These are phyloP conservation scores for Synergus itoensis DNA, from an alignment of 2,888 invertebrate species.

Conservation along the genomic window DNA sequence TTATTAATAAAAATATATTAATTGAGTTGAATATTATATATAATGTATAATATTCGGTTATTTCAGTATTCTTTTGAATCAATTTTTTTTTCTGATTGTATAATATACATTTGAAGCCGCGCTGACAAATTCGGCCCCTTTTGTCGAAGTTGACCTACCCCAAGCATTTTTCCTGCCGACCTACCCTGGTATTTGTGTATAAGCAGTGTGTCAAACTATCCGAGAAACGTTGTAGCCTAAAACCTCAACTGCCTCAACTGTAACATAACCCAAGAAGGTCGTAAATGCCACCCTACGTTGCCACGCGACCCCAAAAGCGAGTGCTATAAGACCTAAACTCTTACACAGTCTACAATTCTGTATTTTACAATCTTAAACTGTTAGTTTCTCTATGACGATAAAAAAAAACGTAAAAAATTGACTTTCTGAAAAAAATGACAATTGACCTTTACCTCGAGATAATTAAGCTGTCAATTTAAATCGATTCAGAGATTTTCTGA, in stretches of 20 bases:
- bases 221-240: conserved; percentile 25
- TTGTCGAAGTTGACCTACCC: conserved; percentile 30
- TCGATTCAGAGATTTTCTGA: no score
- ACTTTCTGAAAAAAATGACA: no score
- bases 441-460: no score
- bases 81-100: no score
- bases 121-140: conserved; percentile 3
- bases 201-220: background rate
- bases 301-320: conserved; percentile 34
- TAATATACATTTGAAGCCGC: background rate
- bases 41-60: no score
- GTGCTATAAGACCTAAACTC: conserved; percentile 13
- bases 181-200: conserved; percentile 13
- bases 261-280: conserved; percentile 46
- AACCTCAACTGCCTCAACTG: background rate
- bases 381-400: background rate
- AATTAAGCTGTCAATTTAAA: no score
- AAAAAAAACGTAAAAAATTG: no score
- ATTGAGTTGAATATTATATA: no score
- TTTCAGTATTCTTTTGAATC: background rate
- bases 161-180: conserved; percentile 33
- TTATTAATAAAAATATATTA: no score
- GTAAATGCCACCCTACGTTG: conserved; percentile 40
- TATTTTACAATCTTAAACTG: background rate
- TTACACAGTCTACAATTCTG: background rate